Base-by-base conservation (phyloP, 2,888 invertebrate genomes). In the Trypoxylon attenuatum region DNA sequence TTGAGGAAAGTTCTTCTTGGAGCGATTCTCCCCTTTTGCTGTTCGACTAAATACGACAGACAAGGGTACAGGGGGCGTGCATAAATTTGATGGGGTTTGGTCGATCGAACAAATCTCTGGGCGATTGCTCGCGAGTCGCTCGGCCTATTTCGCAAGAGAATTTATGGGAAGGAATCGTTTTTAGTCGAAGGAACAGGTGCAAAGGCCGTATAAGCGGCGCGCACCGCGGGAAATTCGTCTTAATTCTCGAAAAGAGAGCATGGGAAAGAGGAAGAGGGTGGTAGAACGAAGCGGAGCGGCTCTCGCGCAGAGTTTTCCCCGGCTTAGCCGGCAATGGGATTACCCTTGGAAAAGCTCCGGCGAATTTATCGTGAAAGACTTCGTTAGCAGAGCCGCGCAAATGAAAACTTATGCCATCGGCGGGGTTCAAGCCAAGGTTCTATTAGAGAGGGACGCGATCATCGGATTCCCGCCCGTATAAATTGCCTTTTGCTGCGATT, bases 351-450 rank as follows among this genome's bases (percentile, higher is more conserved):
- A 77, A 78, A 78, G 73, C 78, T 72, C 59, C 46, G 29, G 46
- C 53, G 70, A 80, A 82, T 82, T 81, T 82, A 82, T 81, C 70
- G 73, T 23, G 60, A 41, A 68, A 57, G 74, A 72, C 67, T 78
- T 76, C 71, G 80, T 78, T 77, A 76, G 66, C 73, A 47, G 25
- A 51, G 50, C 59, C 54, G 46, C 52, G 73, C 71, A 73, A 81
- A 80, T 79, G 73, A 78, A 78, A 76, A 79, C 73, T 77, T 77
- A 77, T 71, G 74, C 71, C 67, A 56, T 50, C 61, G 54, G 16
- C 38, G 50, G 47, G 42, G 55, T 50, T 60, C 57, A 56, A 19
- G 38, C 16, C 38, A n/a, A n/a, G n/a, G n/a, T 33, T 18, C 4
- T 72, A 73, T 69, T 65, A 65, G 47, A 25, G n/a, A 47, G 33